Conservation (phyloP, 2,888 invertebrate species). For the Dicycla oo region DNA sequence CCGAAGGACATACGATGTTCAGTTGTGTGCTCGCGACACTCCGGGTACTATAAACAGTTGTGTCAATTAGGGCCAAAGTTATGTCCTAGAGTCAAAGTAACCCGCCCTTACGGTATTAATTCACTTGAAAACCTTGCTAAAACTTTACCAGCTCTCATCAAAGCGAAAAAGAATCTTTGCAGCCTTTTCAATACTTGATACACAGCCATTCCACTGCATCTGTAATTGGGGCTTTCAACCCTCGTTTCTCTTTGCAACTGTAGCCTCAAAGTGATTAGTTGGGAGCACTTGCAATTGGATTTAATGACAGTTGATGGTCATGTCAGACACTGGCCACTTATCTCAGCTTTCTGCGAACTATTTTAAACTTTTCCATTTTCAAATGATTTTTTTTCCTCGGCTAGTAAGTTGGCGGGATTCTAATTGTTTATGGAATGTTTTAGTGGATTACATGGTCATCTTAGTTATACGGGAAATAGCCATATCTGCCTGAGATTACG, state of each 20-base stretch:
- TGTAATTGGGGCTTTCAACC: slow-evolving; percentile 10
- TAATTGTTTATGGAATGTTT: slow-evolving; percentile 36
- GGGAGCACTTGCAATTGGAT: slow-evolving; percentile 10
- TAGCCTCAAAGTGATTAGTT: slow-evolving; percentile 26
- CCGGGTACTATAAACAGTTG: no score
- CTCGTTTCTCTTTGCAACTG: slow-evolving; percentile 12
- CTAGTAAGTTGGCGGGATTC: slow-evolving; percentile 9
- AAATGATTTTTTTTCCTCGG: slow-evolving; percentile 27
- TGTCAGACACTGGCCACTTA: slow-evolving; percentile 16
- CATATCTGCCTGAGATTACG: background rate
- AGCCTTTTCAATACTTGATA: background rate
- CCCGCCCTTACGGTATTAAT: no score
- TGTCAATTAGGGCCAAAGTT: no score
- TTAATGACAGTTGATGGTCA: slow-evolving; percentile 41
- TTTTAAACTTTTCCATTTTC: slow-evolving; percentile 49
- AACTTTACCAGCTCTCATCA: background rate
- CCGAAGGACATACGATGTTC: no score
- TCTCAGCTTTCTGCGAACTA: slow-evolving; percentile 18
- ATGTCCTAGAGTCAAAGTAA: no score
- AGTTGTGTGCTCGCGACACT: no score
- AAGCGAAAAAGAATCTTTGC: background rate
- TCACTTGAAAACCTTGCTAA: background rate
- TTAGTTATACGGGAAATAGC: background rate
- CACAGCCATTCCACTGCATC: background rate
- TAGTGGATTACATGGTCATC: slow-evolving; percentile 8